Evolutionary conservation across 1,140 invertebrate genomes (phyloP).

Genomic region (Cecropterus lyciades): DNA sequence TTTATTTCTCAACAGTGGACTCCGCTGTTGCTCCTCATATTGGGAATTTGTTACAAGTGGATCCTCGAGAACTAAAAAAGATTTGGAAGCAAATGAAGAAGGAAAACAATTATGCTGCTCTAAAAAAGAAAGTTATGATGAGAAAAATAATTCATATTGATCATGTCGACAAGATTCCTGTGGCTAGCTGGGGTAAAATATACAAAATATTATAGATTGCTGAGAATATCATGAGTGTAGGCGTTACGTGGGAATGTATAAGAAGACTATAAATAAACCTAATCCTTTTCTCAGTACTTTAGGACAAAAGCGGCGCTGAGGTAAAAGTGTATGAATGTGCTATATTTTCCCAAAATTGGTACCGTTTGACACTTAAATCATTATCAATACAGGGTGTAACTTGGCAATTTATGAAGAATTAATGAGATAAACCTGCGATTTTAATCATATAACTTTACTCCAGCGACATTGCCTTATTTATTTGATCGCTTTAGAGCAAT

Average conservation of each 20-base stretch:
- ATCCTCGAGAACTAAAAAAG: slow-evolving; percentile 11
- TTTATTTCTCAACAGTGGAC: slow-evolving; percentile 23
- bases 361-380: no score
- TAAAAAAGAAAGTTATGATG: slow-evolving; percentile 28
- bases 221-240: slow-evolving; percentile 14
- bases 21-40: slow-evolving; percentile 19
- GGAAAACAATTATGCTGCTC: slow-evolving; percentile 12
- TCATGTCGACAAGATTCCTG: slow-evolving; percentile 13
- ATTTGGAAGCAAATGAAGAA: slow-evolving; percentile 29
- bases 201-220: slow-evolving; percentile 6
- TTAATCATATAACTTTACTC: no score
- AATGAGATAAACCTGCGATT: no score
- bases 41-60: slow-evolving; percentile 18
- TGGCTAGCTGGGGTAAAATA: slow-evolving; percentile 29
- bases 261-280: not conserved
- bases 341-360: no score
- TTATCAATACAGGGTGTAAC: no score
- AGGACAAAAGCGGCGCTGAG: no score
- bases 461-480: no score
- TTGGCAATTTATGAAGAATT: no score
- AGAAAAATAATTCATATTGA: slow-evolving; percentile 29
- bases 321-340: no score
- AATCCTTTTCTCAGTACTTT: not conserved
- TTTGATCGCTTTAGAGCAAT: no score
- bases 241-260: not conserved